Base-by-base conservation (phyloP, 2,797 vertebrate species). In the Chelon auratus region DNA sequence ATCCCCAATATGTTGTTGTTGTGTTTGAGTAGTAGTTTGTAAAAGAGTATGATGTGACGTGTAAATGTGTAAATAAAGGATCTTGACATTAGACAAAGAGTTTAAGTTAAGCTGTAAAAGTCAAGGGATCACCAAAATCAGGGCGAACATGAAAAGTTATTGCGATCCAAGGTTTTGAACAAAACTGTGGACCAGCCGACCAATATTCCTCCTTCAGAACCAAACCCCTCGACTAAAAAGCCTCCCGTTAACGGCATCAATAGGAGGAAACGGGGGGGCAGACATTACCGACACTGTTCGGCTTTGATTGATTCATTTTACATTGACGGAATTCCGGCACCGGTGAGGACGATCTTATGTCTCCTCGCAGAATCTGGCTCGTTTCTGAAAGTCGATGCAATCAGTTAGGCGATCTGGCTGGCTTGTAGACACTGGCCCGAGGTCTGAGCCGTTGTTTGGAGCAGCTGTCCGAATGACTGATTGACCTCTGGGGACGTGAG, bases 401-500 rank as follows among this genome's bases (percentile, higher is more conserved):
- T 85, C 61, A 71, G 77, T 64, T 68, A 50, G 69, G 72, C 51
- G 75, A 73, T 72, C 58, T 48, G 69, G 47, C 66, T 2, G 64
- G 62, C 66, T 5, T 15, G 69, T 42, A 54, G 76, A 68, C 74
- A 62, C 43, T 63, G 67, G 73, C 87, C 80, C 33, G 17, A 61
- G 75, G 84, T 72, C 62, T 61, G 64, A 59, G 62, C 67, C 42
- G 63, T 26, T 68, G 73, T 81, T 77, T 55, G 53, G 61, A 81
- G 69, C 53, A 58, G 78, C 73, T 72, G 89, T 85, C 87, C 53
- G 52, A 2, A 59, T 72, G 86, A 88, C 78, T 62, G 85, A 88
- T 85, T 84, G 87, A 90, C 87, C 87, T 87, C 81, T 55, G n/a
- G 77, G 83, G 78, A 87, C 81, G 24, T 3, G 37, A 37, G 84